Base-by-base conservation (phyloP, 2,113 vertebrate genomes). In the Apaloderma vittatum region DNA sequence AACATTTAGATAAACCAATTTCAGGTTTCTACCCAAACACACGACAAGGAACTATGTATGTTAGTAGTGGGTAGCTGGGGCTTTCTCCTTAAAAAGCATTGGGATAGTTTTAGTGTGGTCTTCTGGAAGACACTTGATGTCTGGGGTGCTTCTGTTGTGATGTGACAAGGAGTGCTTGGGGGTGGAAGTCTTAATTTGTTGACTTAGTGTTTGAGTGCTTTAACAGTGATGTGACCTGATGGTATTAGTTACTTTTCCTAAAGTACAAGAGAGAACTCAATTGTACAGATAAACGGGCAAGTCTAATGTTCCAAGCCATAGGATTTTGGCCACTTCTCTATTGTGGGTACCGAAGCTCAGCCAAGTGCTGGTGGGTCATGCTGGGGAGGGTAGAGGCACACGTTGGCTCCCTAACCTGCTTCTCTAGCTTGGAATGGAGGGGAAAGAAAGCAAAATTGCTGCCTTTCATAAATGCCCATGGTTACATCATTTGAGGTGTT, bases 301-400 rank as follows among this genome's bases (percentile, higher is more conserved):
- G 72, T 71, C 12, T 36, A 30, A 51, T 1, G 0, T 70, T 67
- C 36, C 27, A 48, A 5, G 32, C 23, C 1, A 1, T 23, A 40
- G 40, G 9, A 5, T 57, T 65, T 94, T 79, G 0, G 1, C 8
- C 23, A 5, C 15, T 61, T 61, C 57, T 37, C 30, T 62, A 62
- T 10, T 34, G n/a, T 27, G 18, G 12, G 18, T 78, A 20, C 57
- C 2, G 1, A 49, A 15, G 30, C 65, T 86, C 30, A 70, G 17
- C 32, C 3, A 3, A 40, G 17, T 40, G 36, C 40, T 2, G 1
- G 15, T 58, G 23, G 66, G 17, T 73, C 24, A 2, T 2, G 0
- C 30, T 1, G 0, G 8, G 48, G 40, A 83, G 30, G 15, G 29
- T 34, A 58, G 24, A 62, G 84, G 65, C 37, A 58, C 57, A 2